Evolutionary conservation across 1,140 invertebrate genomes (phyloP), one percentile per base, ranked within the genome.

Genomic region (Drosophila arizonae): DNA sequence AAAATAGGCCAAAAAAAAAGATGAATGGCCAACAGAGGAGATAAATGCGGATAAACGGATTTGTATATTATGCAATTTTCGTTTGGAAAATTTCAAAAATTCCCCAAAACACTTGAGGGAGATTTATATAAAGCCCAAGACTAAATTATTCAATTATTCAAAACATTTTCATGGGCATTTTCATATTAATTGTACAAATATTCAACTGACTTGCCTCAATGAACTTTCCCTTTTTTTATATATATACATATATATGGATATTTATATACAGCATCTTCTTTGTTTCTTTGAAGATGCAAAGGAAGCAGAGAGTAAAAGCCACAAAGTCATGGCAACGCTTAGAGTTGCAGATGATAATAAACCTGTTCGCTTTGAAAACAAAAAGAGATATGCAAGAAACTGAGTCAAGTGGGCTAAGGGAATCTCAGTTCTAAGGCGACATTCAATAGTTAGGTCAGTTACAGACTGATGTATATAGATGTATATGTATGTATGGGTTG

Each of bases 81-180:
- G 33, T 26, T 50, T 55, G 24, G 17, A 45, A 56, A 21, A 56
- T 52, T 43, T 46, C 33, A 28, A 15, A 28, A 61, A 74, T 77
- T 70, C 66, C 71, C 39, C 3, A 24, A 24, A 24, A 24, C 3
- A 24, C 21, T 24, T 24, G 21, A 2, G 5, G 39, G 1, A 48
- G 28, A 46, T 77, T 87, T 82, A 76, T 79, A 71, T 79, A 82
- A 87, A 76, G 26, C 54, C 67, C 48, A 63, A 64, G 15, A 17
- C 79, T 88, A 69, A 50, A 43, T 52, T 52, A 87, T 88, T 79
- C 79, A 82, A 87, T 82, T 88, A 88, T 88, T 87, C 77, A 82
- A 71, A 79, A 79, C 66, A 87, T 85, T 80, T 85, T 66, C 72
- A 63, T 77, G 65, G 33, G 57, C 50, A 86, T 81, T 75, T 82